Evolutionary conservation across 2,888 invertebrate genomes (phyloP), one percentile per base, ranked within the genome.

Genomic region (Sclerodermus sp.): DNA sequence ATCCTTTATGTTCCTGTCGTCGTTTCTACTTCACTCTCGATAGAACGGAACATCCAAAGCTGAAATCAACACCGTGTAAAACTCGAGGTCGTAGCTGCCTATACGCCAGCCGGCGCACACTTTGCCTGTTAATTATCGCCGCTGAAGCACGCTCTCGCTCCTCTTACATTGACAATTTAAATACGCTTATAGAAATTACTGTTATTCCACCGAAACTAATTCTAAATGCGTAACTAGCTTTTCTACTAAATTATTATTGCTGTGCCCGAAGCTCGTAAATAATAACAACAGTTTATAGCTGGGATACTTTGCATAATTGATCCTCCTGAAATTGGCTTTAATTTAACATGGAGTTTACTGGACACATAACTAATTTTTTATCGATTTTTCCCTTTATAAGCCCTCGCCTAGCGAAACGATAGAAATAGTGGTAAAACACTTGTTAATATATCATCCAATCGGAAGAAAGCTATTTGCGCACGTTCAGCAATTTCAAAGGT

Each of bases 141-240:
- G 38, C 9, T 38, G 5, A 12, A 36, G 39, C 8, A 18, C 42
- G 38, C 34, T 34, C 10, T 8, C 42, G 38, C 34, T 34, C 10
- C 23, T 34, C 13, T 34, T 12, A 34, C 34, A 36, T 55, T 53
- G 45, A 45, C 50, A 37, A 51, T 63, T 47, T 42, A 54, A 49
- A 57, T 53, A 51, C 12, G 29, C n/a, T 18, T 18, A 38, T 37
- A 42, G 49, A 56, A 62, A 55, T 58, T 51, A 63, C 55, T 39
- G 41, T 10, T 30, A 42, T 53, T 60, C 52, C 47, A 49, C 41
- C 39, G 42, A 45, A 53, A 64, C 63, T 48, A 58, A 63, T 55
- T 57, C 34, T 12, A 13, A 34, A 34, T 34, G 34, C 34, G 6
- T 12, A 34, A 34, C 13, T 34, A 34, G 34, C 13, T 34, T 34